Evolutionary conservation across 2,797 vertebrate species (phyloP), one percentile per base, ranked within the genome.

Genomic region (Myotis pilosus): DNA sequence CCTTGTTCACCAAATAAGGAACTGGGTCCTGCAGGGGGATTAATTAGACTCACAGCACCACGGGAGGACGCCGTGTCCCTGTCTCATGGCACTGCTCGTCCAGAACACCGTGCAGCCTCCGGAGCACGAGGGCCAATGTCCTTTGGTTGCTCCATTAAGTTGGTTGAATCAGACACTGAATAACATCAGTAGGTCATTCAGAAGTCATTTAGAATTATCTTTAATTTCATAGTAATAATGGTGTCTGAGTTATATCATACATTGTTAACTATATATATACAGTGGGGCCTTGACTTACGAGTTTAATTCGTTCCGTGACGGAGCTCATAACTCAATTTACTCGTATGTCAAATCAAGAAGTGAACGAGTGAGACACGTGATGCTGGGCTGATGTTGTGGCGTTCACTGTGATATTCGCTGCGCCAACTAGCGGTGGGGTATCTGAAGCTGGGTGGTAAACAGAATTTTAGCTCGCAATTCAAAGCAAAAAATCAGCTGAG

Each of bases 171-270:
- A 92, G 74, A 95, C 66, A 84, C 30, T 78, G 53, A 92, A 47
- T 49, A 23, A 55, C 11, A 47, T n/a, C 33, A 13, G 2, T 10
- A 30, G 74, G 60, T 49, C 79, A 88, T 11, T 87, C 11, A 66
- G 38, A 69, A 75, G 33, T 49, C 44, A 62, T 19, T 64, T 89
- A 74, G 75, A 79, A 89, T 81, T 60, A 62, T 1, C 25, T 80
- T 81, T 80, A 72, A 55, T 78, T 62, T 82, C 68, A 82, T 10
- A 89, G 62, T 33, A 87, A 78, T 75, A 93, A 89, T 28, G 76
- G 33, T 15, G 25, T 51, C 49, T 44, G 16, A 57, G 28, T 30
- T 23, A n/a, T 6, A 92, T 0, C 22, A 60, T 38, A 78, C 64
- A 79, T 2, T 64, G 23, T 66, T 66, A 12, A 44, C 44, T 44